phyloP scores from a whole-genome alignment of 1,140 invertebrate genomes.

The Akabosia matsudoensis region DNA sequence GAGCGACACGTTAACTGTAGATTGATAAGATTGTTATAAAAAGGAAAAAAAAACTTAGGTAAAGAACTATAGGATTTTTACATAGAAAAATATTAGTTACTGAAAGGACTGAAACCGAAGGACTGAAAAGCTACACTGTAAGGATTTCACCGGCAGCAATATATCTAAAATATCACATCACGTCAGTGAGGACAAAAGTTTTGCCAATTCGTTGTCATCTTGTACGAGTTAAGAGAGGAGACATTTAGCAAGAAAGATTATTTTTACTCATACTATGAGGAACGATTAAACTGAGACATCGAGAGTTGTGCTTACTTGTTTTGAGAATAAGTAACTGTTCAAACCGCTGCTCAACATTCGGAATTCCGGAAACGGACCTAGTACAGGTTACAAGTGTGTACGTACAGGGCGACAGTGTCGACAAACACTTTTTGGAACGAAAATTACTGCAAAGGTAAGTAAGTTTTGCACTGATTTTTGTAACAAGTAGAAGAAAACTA shows the following conservation, averaged over 20 bases:
- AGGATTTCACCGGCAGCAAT: constrained; percentile 21
- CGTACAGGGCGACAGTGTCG: no score
- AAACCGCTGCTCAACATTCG: no score
- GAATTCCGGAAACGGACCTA: no score
- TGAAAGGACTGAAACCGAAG: constrained; percentile 18
- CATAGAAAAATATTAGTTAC: constrained; percentile 20
- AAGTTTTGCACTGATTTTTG: no score
- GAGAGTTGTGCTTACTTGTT: no score
- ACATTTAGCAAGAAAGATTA: background rate
- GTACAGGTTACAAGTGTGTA: no score
- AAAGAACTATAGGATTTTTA: background rate
- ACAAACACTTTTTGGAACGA: no score
- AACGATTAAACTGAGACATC: background rate
- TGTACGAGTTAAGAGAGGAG: background rate
- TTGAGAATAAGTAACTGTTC: no score
- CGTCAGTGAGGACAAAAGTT: background rate
- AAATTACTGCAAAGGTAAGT: no score
- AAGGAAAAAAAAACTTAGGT: background rate
- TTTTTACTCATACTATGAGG: background rate
- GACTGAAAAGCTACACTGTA: constrained; percentile 20
- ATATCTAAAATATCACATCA: constrained; percentile 2
- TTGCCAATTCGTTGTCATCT: background rate
- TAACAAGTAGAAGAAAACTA: no score
- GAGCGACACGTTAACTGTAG: background rate
- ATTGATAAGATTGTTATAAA: no score